Conservation (phyloP, 1,140 invertebrate genomes). For the Neotoxoptera formosana region DNA sequence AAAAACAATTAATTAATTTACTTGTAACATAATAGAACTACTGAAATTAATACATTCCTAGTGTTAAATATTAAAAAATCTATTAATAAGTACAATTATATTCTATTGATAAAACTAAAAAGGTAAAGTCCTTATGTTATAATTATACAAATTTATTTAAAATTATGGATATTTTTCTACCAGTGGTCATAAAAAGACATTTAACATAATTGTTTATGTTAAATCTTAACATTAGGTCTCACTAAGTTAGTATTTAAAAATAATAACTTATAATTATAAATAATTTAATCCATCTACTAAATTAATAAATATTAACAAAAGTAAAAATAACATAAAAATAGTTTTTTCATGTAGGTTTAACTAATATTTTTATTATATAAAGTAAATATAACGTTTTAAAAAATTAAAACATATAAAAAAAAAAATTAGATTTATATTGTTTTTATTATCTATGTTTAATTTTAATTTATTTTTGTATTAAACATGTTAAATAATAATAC, state of each 20-base stretch:
- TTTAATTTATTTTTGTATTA: slow-evolving; percentile 33
- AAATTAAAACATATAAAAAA: neutral
- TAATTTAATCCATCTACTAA: neutral
- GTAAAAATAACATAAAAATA: neutral
- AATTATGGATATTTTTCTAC: neutral
- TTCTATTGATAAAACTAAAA: neutral
- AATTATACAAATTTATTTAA: neutral
- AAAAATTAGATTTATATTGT: neutral
- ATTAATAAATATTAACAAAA: neutral
- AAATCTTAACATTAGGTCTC: neutral
- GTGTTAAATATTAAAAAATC: neutral
- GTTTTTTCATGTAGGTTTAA: neutral
- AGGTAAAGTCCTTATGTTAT: neutral
- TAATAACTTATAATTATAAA: neutral
- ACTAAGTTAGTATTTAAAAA: neutral
- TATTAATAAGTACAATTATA: neutral
- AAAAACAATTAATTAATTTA: neutral
- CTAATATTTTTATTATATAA: neutral
- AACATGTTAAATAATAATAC: neutral
- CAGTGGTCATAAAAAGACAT: neutral
- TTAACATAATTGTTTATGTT: neutral
- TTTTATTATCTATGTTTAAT: neutral
- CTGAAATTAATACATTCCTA: slow-evolving; percentile 20
- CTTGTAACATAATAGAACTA: slow-evolving; percentile 6
- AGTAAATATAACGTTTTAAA: neutral